These are phyloP conservation scores for Zophobas morio DNA, from an alignment of 1,140 invertebrate species.

Conservation along the genomic window DNA sequence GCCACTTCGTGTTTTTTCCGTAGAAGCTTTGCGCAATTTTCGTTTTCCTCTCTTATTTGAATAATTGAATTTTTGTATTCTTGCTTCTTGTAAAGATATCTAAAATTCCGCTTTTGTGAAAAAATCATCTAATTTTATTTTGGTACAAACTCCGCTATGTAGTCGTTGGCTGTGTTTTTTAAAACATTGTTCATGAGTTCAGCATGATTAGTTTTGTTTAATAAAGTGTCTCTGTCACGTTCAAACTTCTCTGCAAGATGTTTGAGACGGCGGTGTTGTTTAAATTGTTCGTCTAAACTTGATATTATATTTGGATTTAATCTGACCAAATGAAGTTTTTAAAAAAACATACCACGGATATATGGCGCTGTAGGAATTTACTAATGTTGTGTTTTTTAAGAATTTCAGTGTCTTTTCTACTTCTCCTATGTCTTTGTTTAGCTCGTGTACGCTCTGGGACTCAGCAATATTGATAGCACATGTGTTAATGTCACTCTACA, in stretches of 20 bases:
- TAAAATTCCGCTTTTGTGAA: neutral
- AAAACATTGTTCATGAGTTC: conserved; percentile 70
- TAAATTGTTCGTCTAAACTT: conserved; percentile 73
- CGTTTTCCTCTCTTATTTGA: neutral
- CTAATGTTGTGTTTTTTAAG: conserved; percentile 68
- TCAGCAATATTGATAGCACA: conserved; percentile 55
- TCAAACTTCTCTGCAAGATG: conserved; percentile 69
- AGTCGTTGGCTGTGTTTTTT: conserved; percentile 67
- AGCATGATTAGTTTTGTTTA: conserved; percentile 73
- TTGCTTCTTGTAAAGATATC: neutral
- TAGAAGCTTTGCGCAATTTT: neutral
- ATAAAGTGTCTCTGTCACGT: conserved; percentile 68
- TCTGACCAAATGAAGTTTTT: conserved; percentile 12
- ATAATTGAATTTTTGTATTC: neutral
- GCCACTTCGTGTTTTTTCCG: neutral
- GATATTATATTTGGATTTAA: conserved; percentile 21
- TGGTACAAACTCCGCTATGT: too few species aligned
- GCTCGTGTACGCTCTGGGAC: conserved; percentile 65
- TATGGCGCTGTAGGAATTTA: conserved; percentile 68
- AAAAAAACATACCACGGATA: conserved; percentile 66
- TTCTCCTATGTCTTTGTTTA: conserved; percentile 69
- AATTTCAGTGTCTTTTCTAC: conserved; percentile 71
- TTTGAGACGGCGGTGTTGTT: conserved; percentile 70
- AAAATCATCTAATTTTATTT: too few species aligned
- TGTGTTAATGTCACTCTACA: conserved; percentile 68